phyloP scores from a whole-genome alignment of 2,888 invertebrate genomes.

The Pantelozetes paolii region DNA sequence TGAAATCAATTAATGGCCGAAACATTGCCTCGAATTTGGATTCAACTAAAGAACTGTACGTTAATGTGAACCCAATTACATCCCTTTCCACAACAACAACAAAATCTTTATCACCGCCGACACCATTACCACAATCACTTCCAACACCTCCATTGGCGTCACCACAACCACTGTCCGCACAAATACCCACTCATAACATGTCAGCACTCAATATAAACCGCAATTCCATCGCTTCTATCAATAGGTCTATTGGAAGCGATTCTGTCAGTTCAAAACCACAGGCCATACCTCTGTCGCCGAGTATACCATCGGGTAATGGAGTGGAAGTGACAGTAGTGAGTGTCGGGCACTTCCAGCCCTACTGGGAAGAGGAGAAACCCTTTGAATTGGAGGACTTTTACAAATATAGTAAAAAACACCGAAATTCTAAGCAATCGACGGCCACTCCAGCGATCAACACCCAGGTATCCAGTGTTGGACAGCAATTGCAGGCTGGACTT shows the following conservation, averaged over 20 bases:
- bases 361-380: slow-evolving; percentile 83
- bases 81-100: background rate
- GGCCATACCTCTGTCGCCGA: slow-evolving; percentile 37
- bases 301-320: slow-evolving; percentile 40
- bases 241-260: slow-evolving; percentile 4
- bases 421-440: slow-evolving; percentile 57
- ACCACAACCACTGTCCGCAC: background rate
- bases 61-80: background rate
- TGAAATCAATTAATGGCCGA: background rate
- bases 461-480: background rate
- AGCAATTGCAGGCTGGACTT: background rate
- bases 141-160: background rate
- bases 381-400: slow-evolving; percentile 98
- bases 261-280: slow-evolving; percentile 6
- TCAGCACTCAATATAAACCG: slow-evolving; percentile 11
- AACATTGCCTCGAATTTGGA: background rate
- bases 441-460: background rate
- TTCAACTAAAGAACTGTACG: slow-evolving; percentile 23
- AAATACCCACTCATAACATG: background rate
- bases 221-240: slow-evolving; percentile 7
- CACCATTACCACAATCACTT: background rate
- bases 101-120: background rate
- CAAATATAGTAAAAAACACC: slow-evolving; percentile 90
- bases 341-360: slow-evolving; percentile 82
- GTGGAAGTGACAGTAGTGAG: slow-evolving; percentile 62